Evolutionary conservation across 2,113 vertebrate species (phyloP), one percentile per base, ranked within the genome.

Genomic region (Mohoua ochrocephala): DNA sequence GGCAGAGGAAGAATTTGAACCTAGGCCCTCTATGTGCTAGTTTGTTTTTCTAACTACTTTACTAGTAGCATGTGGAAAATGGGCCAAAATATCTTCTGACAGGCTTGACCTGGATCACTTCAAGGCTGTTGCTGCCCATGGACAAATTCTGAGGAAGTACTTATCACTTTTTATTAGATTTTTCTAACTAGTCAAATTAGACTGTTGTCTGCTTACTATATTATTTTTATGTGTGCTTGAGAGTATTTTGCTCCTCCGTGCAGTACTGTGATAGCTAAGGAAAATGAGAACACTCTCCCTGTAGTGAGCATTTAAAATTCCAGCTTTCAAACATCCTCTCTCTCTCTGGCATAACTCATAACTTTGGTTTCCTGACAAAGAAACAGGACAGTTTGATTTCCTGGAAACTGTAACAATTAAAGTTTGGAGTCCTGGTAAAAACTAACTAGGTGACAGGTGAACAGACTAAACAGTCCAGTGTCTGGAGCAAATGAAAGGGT

Each of bases 21-120:
- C 4, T 33, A 54, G 13, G 4, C 3, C 1, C 14, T 49, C 13
- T 30, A 26, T 37, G 4, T 16, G 5, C 5, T 54, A 16, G 2
- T 9, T 81, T 50, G 6, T 49, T 89, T 85, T 86, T 57, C 22
- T 67, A 67, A 47, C 67, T 44, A 33, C 16, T 44, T 79, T 30
- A n/a, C 24, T 35, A 78, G 15, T 24, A 52, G 15, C 21, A 44
- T 13, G 2, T 44, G 9, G 61, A 75, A 75, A 28, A 70, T 17
- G 3, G 13, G 5, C 17, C 26, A n/a, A 63, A n/a, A 73, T 77
- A 50, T 69, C 6, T 54, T 50, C 30, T n/a, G 31, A 45, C 27
- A 19, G 10, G 16, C 26, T 80, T 85, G 20, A 74, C 10, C 10
- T 28, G 45, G 11, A 47, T 37, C 20, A 20, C 15, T 7, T 56